Evolutionary conservation across 2,888 invertebrate genomes (phyloP).

Genomic region (Harpalus rufipes): DNA sequence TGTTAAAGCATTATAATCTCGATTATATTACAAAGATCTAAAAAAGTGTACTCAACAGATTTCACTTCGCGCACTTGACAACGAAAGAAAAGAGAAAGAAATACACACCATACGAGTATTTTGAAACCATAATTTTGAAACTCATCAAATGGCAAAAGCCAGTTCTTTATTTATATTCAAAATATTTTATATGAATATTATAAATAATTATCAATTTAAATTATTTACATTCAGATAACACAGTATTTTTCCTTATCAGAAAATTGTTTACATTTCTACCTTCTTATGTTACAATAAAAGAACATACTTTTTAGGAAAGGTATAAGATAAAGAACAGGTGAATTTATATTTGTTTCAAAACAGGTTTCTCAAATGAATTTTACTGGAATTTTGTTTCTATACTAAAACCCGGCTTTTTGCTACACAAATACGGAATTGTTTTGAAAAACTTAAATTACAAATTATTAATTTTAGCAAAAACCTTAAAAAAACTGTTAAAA

Average conservation of each 20-base stretch:
- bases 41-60: slow-evolving; percentile 35
- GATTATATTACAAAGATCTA: slow-evolving; percentile 2
- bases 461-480: slow-evolving; percentile 18
- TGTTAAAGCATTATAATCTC: slow-evolving; percentile 18
- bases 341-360: slow-evolving; percentile 33
- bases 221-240: neutral
- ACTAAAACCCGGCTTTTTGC: slow-evolving; percentile 23
- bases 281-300: neutral
- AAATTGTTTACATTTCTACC: slow-evolving; percentile 37
- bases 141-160: neutral
- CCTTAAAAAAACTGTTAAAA: slow-evolving; percentile 15
- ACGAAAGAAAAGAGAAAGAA: slow-evolving; percentile 1
- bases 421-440: slow-evolving; percentile 8
- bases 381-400: slow-evolving; percentile 14
- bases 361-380: slow-evolving; percentile 46
- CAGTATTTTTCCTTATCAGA: slow-evolving; percentile 11
- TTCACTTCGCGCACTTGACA: slow-evolving; percentile 20
- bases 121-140: neutral
- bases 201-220: neutral
- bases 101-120: neutral
- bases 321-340: neutral
- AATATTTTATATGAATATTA: too few species aligned
- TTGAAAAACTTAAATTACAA: slow-evolving; percentile 12
- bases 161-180: too few species aligned
- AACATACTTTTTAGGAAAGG: slow-evolving; percentile 5